Conservation (phyloP, 2,888 invertebrate species). For the Piscicola geometra region DNA sequence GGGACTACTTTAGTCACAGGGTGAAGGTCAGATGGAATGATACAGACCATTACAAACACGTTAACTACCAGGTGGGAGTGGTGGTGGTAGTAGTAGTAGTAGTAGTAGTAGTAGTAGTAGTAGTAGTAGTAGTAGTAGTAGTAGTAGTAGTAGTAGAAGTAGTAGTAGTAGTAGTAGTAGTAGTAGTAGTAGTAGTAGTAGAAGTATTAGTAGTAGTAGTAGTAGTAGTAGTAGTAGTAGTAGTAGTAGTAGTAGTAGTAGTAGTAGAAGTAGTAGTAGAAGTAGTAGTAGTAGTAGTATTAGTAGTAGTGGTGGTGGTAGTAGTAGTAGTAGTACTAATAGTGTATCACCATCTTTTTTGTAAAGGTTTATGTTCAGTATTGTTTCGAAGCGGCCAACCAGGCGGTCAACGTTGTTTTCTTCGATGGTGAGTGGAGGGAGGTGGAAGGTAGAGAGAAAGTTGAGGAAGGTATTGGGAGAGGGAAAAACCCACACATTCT, state of each 20-base stretch:
- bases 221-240: too few relatives aligned
- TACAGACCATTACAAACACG: slow-evolving; percentile 42
- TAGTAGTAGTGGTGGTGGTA: slow-evolving; percentile 15
- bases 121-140: too few relatives aligned
- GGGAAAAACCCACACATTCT: too few relatives aligned
- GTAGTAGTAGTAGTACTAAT: background rate
- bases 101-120: too few relatives aligned
- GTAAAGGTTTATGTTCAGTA: slow-evolving; percentile 39
- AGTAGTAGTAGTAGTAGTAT: slow-evolving; percentile 27
- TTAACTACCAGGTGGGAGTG: slow-evolving; percentile 38
- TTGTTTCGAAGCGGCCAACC: slow-evolving; percentile 43
- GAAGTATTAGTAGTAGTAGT: too few relatives aligned
- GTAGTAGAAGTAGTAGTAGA: slow-evolving; percentile 22
- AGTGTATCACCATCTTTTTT: slow-evolving; percentile 8
- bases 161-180: too few relatives aligned
- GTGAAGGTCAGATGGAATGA: slow-evolving; percentile 42
- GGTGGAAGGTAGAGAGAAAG: too few relatives aligned
- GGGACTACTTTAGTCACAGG: slow-evolving; percentile 23
- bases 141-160: too few relatives aligned
- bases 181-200: too few relatives aligned
- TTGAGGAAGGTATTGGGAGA: too few relatives aligned
- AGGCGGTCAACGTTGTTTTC: slow-evolving; percentile 34
- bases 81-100: too few relatives aligned
- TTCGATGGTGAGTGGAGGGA: slow-evolving; percentile 33
- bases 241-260: too few relatives aligned